These are phyloP conservation scores for Spilarctia lutea DNA, from an alignment of 2,888 invertebrate genomes.

Conservation along the genomic window DNA sequence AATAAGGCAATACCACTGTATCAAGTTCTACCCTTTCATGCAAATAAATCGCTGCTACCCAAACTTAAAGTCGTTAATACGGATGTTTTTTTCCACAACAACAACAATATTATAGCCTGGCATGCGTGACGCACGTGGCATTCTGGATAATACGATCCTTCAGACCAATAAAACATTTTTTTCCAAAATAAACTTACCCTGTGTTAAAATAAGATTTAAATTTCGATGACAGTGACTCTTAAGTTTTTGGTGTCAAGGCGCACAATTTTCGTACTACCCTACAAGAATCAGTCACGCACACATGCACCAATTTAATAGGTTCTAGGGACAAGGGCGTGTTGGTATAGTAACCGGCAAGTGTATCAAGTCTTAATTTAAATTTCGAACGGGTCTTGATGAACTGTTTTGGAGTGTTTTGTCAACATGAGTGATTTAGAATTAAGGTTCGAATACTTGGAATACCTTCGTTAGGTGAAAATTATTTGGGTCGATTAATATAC, in stretches of 20 bases:
- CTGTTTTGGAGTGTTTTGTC: slow-evolving; percentile 57
- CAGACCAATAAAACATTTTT: slow-evolving; percentile 34
- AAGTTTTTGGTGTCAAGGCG: not conserved
- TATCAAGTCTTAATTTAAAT: slow-evolving; percentile 64
- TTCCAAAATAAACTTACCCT: not conserved
- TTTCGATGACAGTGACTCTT: not conserved
- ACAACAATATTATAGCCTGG: slow-evolving; percentile 64
- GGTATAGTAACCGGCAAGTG: slow-evolving; percentile 57
- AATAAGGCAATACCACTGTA: slow-evolving; percentile 24
- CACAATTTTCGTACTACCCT: slow-evolving; percentile 27
- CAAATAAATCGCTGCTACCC: slow-evolving; percentile 39
- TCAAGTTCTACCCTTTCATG: slow-evolving; percentile 37
- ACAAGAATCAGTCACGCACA: slow-evolving; percentile 73
- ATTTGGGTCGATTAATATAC: slow-evolving; percentile 15
- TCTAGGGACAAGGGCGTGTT: slow-evolving; percentile 39
- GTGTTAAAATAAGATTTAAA: slow-evolving; percentile 2
- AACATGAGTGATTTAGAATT: slow-evolving; percentile 43
- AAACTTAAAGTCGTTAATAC: slow-evolving; percentile 49
- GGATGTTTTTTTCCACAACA: slow-evolving; percentile 68
- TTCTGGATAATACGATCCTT: slow-evolving; percentile 42
- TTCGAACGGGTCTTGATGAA: slow-evolving; percentile 49
- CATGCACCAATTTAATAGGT: slow-evolving; percentile 70
- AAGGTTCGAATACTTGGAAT: slow-evolving; percentile 25
- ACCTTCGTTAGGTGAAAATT: slow-evolving; percentile 31
- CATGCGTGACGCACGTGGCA: slow-evolving; percentile 69